phyloP scores from a whole-genome alignment of 2,797 vertebrate genomes.

The Potorous gilbertii region DNA sequence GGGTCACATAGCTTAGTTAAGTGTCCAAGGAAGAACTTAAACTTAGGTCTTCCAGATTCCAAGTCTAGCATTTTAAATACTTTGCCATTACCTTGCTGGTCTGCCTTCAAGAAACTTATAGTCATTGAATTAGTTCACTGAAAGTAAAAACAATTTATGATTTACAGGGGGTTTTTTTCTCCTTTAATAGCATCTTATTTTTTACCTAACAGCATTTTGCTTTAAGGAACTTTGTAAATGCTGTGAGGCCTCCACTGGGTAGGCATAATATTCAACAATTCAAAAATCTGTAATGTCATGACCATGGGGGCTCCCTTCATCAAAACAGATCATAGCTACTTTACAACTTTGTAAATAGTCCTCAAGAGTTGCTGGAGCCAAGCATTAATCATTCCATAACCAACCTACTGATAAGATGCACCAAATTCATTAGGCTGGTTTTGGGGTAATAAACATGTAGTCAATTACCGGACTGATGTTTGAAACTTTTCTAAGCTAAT shows the following conservation, averaged over 20 bases:
- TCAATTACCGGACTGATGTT: not conserved
- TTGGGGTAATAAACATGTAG: not conserved
- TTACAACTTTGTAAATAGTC: not conserved
- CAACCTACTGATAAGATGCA: not conserved
- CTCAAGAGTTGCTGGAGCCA: not conserved
- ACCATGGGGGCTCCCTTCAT: not conserved
- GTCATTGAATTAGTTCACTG: not conserved
- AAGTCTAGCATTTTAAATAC: not conserved
- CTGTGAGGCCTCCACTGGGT: slow-evolving; percentile 16
- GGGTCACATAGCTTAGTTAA: not conserved
- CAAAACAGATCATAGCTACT: not conserved
- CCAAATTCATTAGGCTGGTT: not conserved
- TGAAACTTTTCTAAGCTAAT: not conserved
- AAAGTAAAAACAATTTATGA: not conserved
- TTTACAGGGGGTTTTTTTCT: not conserved
- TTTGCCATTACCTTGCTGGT: not conserved
- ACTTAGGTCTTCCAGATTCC: not conserved
- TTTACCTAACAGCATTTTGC: not conserved
- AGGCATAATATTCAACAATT: not conserved
- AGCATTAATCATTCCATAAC: not conserved
- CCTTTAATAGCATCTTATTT: not conserved
- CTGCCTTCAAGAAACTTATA: not conserved
- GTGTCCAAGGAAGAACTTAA: not conserved
- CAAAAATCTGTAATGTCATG: not conserved
- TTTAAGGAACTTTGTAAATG: slow-evolving; percentile 15